These are phyloP conservation scores for Polydrusus tereticollis DNA, from an alignment of 2,888 invertebrate species.

Conservation along the genomic window DNA sequence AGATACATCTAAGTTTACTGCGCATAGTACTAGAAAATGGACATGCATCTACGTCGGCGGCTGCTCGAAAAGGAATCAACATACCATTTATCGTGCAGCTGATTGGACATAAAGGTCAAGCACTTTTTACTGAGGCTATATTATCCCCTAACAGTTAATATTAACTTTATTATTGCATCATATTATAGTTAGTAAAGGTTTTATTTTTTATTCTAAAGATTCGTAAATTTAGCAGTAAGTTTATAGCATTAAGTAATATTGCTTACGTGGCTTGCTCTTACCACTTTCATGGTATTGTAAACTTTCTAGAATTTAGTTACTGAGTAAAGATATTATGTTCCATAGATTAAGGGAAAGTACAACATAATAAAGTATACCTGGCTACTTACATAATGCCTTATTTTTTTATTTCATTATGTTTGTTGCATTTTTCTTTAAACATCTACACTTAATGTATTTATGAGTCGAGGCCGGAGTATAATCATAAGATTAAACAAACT, in stretches of 20 bases:
- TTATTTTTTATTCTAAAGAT: too few relatives aligned
- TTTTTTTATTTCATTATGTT: neutral
- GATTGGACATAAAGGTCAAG: neutral
- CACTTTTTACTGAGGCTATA: neutral
- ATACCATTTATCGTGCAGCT: neutral
- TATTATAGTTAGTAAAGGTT: too few relatives aligned
- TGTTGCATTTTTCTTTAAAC: slow-evolving; percentile 14
- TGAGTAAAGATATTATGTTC: neutral
- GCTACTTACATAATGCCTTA: neutral
- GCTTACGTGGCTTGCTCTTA: too few relatives aligned
- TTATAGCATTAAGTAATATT: too few relatives aligned
- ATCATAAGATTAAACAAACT: slow-evolving; percentile 16
- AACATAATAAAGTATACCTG: neutral
- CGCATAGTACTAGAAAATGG: neutral
- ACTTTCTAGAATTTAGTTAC: too few relatives aligned
- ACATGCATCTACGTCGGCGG: neutral
- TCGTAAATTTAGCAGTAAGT: too few relatives aligned
- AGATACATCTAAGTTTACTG: neutral
- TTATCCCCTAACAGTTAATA: neutral
- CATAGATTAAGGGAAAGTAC: neutral
- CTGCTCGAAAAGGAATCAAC: neutral
- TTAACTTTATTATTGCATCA: too few relatives aligned
- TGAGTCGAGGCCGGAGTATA: slow-evolving; percentile 6
- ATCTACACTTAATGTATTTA: slow-evolving; percentile 17
- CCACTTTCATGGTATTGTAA: too few relatives aligned